phyloP scores from a whole-genome alignment of 2,113 vertebrate genomes.

The Coryphaenoides rupestris region DNA sequence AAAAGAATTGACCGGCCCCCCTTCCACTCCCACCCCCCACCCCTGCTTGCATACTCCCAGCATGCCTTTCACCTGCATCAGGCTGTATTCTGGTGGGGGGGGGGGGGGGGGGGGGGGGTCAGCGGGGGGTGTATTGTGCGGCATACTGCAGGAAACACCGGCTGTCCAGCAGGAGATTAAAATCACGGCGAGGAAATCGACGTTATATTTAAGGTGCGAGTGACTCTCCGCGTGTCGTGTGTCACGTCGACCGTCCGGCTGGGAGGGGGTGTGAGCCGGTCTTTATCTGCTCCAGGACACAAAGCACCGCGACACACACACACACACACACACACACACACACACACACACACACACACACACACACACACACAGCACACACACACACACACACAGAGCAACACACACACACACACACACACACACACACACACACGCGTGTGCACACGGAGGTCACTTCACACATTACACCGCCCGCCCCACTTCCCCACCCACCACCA shows the following conservation, averaged over 20 bases:
- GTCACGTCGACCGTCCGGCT: slow-evolving; percentile 1
- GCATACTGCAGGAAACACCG: background rate
- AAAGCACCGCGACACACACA: slow-evolving; percentile 2
- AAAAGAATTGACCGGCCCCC: slow-evolving; percentile 31
- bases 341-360: slow-evolving; percentile 1
- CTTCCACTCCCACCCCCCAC: background rate
- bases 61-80: slow-evolving; percentile 44
- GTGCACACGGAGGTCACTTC: slow-evolving; percentile 29
- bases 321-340: slow-evolving; percentile 1
- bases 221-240: slow-evolving; percentile 8
- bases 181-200: slow-evolving; percentile 34
- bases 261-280: background rate
- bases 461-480: background rate
- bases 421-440: background rate
- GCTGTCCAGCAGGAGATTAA: slow-evolving; percentile 30
- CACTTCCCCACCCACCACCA: background rate
- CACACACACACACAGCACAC: slow-evolving; percentile 9
- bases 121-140: slow-evolving; percentile 2
- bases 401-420: slow-evolving; percentile 4
- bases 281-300: slow-evolving; percentile 23
- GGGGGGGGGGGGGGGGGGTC: background rate
- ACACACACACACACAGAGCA: background rate
- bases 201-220: slow-evolving; percentile 28
- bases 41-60: background rate
- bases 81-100: slow-evolving; percentile 3